Evolutionary conservation across 2,888 invertebrate genomes (phyloP).

Genomic region (Cheilosia variabilis): DNA sequence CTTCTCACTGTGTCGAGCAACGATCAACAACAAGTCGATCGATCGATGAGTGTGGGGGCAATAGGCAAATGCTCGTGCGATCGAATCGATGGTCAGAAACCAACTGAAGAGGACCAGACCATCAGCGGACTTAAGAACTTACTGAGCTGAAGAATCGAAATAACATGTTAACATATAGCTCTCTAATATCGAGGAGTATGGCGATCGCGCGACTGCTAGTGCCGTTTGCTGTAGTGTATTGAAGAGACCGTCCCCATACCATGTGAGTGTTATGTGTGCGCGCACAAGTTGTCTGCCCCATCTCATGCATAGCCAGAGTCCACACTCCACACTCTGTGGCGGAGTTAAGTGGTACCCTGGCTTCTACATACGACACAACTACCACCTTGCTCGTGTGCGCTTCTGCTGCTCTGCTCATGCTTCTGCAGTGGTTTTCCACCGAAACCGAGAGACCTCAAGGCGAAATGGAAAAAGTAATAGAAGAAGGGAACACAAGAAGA

Average conservation of each 20-base stretch:
- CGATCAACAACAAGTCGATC: conserved; percentile 54
- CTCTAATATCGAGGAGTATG: conserved; percentile 70
- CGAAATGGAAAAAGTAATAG: conserved; percentile 75
- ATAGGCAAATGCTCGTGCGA: conserved; percentile 79
- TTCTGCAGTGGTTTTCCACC: conserved; percentile 68
- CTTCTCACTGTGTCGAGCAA: conserved; percentile 39
- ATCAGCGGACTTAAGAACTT: conserved; percentile 84
- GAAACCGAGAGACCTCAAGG: conserved; percentile 71
- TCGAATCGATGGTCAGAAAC: conserved; percentile 84
- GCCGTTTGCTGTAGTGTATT: conserved; percentile 58
- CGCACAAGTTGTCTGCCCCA: conserved; percentile 68
- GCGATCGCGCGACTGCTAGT: conserved; percentile 8
- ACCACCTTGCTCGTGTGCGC: conserved; percentile 59
- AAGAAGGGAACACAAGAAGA: conserved; percentile 63
- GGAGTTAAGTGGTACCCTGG: conserved; percentile 70
- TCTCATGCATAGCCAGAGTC: conserved; percentile 35
- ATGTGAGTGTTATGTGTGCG: conserved; percentile 74
- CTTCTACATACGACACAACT: conserved; percentile 53
- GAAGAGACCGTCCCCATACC: conserved; percentile 71
- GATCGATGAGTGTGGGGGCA: conserved; percentile 49
- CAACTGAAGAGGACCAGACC: conserved; percentile 84
- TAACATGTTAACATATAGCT: conserved; percentile 75
- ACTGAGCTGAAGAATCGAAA: conserved; percentile 75
- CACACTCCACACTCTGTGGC: conserved; percentile 18
- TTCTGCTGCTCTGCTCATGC: conserved; percentile 67